Conservation (phyloP, 1,140 invertebrate genomes). For the Cotesia typhae region DNA sequence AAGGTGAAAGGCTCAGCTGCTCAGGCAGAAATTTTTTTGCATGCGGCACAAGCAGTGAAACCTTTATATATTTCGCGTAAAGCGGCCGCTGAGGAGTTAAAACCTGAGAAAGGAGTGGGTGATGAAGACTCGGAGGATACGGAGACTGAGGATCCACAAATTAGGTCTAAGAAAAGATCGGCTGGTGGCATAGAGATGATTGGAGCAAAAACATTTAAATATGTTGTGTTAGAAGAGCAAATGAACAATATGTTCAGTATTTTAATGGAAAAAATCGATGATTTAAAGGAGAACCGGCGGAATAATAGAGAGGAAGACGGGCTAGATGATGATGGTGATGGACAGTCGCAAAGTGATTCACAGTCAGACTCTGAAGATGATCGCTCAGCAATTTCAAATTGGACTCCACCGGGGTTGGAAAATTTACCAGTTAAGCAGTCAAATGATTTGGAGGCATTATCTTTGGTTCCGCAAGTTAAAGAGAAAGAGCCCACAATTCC, state of each 20-base stretch:
- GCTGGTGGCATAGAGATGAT: not conserved
- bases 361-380: no score
- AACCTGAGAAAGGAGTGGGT: not conserved
- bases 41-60: not conserved
- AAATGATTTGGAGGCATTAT: constrained; percentile 1
- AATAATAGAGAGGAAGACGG: no score
- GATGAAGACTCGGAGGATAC: not conserved
- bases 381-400: no score
- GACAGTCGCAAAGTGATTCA: no score
- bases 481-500: constrained; percentile 41
- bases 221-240: no score
- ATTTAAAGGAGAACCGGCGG: no score
- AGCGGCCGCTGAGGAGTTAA: not conserved
- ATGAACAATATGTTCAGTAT: no score
- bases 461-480: constrained; percentile 36
- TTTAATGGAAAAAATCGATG: no score
- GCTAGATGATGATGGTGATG: no score
- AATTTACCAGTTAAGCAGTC: no score
- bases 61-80: not conserved
- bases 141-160: not conserved
- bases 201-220: no score
- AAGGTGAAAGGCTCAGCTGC: constrained; percentile 13
- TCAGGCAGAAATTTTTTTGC: constrained; percentile 1
- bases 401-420: no score
- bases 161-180: not conserved